Evolutionary conservation across 2,888 invertebrate species (phyloP), one percentile per base, ranked within the genome.

Genomic region (Limnephilus marmoratus): DNA sequence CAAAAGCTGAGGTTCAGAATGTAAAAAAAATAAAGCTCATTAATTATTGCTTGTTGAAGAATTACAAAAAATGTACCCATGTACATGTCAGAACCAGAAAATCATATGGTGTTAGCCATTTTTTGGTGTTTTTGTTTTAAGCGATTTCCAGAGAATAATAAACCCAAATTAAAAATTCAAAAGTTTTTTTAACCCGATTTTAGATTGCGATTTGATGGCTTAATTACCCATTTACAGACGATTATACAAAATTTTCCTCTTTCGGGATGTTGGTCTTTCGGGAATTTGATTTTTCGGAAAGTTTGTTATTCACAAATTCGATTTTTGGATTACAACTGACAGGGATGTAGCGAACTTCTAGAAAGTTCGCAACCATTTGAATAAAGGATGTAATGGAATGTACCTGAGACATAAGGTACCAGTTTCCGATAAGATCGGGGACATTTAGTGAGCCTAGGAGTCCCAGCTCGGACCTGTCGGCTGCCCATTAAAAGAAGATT

Each of bases 401-500:
- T 68, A 68, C 24, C 68, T 24, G 68, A 68, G 68, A 68, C 68
- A 68, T 68, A 24, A 68, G 68, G 24, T n/a, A 68, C 68, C 68
- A 68, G 7, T 1, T 68, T 68, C n/a, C 24, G 68, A 68, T 24
- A 68, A 68, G 68, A 68, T 68, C 68, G 24, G 68, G 24, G 68
- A 24, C 68, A 83, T 83, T 24, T 34, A 34, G 85, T 41, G 85
- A 37, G 24, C 85, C 37, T 45, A 11, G 18, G 37, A 41, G 41
- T 12, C 24, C 85, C 85, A 24, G 85, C 85, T 34, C 85, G 85
- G 37, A n/a, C 45, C 88, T 90, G 90, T 85, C 34, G 68, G 41
- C 90, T 34, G 80, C 68, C 68, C 85, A 90, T 90, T 90, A 85
- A 85, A 83, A 85, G 85, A 80, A 90, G 90, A 90, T 90, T 90